Evolutionary conservation across 2,888 invertebrate species (phyloP).

Genomic region (Caenorhabditis zanzibari): DNA sequence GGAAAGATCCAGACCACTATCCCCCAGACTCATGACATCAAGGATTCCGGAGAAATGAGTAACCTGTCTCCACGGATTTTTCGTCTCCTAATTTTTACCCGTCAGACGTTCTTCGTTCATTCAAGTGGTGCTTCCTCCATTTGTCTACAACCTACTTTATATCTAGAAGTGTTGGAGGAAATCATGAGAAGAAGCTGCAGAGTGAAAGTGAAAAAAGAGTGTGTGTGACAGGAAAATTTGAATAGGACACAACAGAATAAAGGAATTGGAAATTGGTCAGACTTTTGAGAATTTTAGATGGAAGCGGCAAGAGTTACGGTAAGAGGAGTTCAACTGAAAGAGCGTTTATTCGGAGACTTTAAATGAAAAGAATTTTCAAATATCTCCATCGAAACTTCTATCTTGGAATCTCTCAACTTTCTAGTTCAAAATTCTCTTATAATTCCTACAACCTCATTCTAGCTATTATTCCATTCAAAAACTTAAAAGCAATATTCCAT

Average conservation of each 20-base stretch:
- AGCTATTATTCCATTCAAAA: too few relatives aligned
- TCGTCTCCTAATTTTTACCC: constrained; percentile 16
- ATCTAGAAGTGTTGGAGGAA: not conserved
- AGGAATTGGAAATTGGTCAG: not conserved
- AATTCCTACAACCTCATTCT: too few relatives aligned
- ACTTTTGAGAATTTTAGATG: not conserved
- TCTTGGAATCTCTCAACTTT: too few relatives aligned
- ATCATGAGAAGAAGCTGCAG: constrained; percentile 14
- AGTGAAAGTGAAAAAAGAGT: constrained; percentile 25
- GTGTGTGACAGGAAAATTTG: not conserved
- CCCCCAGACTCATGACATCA: not conserved
- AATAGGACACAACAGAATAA: not conserved
- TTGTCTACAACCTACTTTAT: constrained; percentile 30
- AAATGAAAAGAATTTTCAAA: too few relatives aligned
- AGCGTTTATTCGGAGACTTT: too few relatives aligned
- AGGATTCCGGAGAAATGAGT: not conserved
- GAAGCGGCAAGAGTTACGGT: too few relatives aligned
- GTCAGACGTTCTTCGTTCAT: constrained; percentile 14
- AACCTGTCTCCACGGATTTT: constrained; percentile 23
- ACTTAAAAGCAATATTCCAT: too few relatives aligned
- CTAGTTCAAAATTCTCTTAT: too few relatives aligned
- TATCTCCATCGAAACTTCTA: too few relatives aligned
- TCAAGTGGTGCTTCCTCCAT: constrained; percentile 39
- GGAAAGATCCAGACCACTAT: too few relatives aligned
- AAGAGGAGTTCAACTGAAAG: too few relatives aligned